Percentiles rank a stretch among this genome's conserved stretches.
phyloP scores from a whole-genome alignment of 2,888 invertebrate genomes.

The Hydroisotoma schaefferi region DNA sequence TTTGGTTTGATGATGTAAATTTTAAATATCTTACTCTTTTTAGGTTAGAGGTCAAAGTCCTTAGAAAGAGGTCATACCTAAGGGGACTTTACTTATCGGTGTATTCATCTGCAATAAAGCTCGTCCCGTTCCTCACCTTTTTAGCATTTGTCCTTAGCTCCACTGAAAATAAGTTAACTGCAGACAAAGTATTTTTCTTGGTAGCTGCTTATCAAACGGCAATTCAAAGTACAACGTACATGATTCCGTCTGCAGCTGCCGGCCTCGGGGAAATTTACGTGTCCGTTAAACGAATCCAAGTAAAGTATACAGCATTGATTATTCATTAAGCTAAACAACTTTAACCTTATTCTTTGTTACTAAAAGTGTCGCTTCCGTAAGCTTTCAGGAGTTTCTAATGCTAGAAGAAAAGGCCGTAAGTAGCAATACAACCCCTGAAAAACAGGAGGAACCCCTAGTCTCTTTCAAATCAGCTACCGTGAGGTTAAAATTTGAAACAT shows the following conservation, averaged over 20 bases:
- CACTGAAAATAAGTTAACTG: constrained; percentile 54
- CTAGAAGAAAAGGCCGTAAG: neutral
- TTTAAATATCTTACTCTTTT: constrained; percentile 9
- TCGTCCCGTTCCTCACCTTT: constrained; percentile 45
- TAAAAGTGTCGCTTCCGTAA: neutral
- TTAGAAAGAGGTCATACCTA: constrained; percentile 63
- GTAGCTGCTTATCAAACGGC: constrained; percentile 22
- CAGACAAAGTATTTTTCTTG: constrained; percentile 60
- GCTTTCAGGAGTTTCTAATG: neutral
- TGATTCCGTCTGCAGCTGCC: constrained; percentile 30
- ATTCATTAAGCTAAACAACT: neutral
- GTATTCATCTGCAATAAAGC: constrained; percentile 64
- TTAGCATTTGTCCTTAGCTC: constrained; percentile 31
- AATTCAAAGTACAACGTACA: constrained; percentile 21
- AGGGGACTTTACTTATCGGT: constrained; percentile 63
- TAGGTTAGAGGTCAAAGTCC: constrained; percentile 66
- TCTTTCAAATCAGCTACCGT: no score
- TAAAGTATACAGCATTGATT: neutral
- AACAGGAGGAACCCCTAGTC: no score
- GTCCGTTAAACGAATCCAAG: constrained; percentile 18
- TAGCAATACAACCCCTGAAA: no score
- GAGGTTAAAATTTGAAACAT: no score
- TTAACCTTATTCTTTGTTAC: neutral
- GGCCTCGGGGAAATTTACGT: constrained; percentile 31
- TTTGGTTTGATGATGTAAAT: no score